Evolutionary conservation across 2,113 vertebrate genomes (phyloP).

Genomic region (Aldabrachelys gigantea): DNA sequence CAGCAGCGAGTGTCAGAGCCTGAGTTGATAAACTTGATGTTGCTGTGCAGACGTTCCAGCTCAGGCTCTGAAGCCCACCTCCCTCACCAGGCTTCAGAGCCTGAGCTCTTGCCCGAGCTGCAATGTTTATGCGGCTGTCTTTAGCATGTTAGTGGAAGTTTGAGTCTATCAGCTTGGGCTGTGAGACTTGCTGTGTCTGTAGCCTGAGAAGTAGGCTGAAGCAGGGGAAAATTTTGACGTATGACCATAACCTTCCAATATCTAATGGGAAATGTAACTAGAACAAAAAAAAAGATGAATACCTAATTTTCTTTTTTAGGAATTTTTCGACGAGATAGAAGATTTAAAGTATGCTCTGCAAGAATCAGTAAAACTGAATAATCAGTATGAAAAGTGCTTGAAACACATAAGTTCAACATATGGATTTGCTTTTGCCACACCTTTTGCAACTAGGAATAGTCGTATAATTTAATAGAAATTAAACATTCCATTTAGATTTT

Average conservation of each 20-base stretch:
- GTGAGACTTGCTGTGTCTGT: background rate
- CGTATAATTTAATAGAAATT: background rate
- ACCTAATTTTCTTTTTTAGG: slow-evolving; percentile 59
- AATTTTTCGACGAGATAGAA: slow-evolving; percentile 77
- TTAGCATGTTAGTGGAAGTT: background rate
- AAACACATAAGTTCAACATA: slow-evolving; percentile 66
- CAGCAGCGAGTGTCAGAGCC: background rate
- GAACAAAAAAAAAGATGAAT: background rate
- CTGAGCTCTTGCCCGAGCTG: background rate
- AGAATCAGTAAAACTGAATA: slow-evolving; percentile 69
- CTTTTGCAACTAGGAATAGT: background rate
- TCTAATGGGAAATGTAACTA: background rate
- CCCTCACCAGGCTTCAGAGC: background rate
- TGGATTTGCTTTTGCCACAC: slow-evolving; percentile 50
- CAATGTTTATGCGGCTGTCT: background rate
- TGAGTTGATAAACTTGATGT: background rate
- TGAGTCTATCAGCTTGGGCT: background rate
- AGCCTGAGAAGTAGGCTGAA: background rate
- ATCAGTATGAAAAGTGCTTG: slow-evolving; percentile 74
- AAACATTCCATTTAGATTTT: background rate
- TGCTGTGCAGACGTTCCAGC: too few species aligned
- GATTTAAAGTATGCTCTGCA: slow-evolving; percentile 74
- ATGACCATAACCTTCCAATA: background rate
- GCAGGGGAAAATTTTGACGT: background rate
- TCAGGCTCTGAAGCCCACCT: too few species aligned